Percentiles rank a stretch among this genome's conserved stretches.
Conservation (phyloP, 2,797 vertebrate genomes). For the Astyanax mexicanus region DNA sequence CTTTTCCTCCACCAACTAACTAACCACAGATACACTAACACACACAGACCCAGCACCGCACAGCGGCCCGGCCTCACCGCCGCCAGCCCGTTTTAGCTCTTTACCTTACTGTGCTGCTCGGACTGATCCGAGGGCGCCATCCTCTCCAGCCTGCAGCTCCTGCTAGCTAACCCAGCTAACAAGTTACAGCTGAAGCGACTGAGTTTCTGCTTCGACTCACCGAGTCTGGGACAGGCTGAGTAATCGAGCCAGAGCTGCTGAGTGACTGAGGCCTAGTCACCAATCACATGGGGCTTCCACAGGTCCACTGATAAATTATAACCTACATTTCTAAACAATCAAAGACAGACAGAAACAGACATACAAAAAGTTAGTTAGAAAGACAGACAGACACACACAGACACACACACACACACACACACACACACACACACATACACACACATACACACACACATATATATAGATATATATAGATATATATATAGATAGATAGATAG, state of each 20-base stretch:
- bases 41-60: neutral
- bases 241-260: conserved; percentile 26
- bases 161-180: conserved; percentile 39
- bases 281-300: no score
- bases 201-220: conserved; percentile 65
- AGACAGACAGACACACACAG: no score
- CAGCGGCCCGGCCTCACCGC: neutral
- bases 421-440: no score
- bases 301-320: no score
- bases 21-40: neutral
- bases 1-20: conserved; percentile 10
- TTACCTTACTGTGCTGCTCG: conserved; percentile 87
- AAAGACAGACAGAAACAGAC: no score
- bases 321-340: no score
- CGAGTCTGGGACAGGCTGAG: conserved; percentile 53
- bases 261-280: no score
- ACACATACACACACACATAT: no score
- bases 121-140: conserved; percentile 92
- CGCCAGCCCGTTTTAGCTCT: neutral
- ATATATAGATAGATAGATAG: no score
- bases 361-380: no score
- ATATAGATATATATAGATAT: no score
- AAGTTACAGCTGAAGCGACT: neutral
- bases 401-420: no score
- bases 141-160: conserved; percentile 75